These are phyloP conservation scores for Halichoeres trimaculatus DNA, from an alignment of 2,113 vertebrate species.

Conservation along the genomic window DNA sequence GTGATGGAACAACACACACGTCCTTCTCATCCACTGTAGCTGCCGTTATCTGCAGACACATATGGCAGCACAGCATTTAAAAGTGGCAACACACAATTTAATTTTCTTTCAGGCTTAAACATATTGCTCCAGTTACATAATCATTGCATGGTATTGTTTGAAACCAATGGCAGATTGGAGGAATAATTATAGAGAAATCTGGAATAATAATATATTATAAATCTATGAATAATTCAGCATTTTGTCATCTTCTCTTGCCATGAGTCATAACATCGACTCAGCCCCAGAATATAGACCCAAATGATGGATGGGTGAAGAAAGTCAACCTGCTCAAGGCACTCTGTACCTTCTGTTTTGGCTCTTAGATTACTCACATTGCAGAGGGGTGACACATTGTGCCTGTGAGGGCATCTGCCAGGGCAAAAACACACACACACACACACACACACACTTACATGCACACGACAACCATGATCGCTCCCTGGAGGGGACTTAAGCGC, in stretches of 20 bases:
- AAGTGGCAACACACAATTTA: conserved; percentile 22
- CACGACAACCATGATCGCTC: conserved; percentile 13
- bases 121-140: conserved; percentile 34
- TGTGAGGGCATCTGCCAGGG: conserved; percentile 17
- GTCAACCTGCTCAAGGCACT: conserved; percentile 41
- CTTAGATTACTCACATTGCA: conserved; percentile 51
- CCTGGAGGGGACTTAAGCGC: conserved; percentile 7
- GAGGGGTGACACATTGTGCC: conserved; percentile 15
- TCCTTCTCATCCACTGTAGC: conserved; percentile 17
- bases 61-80: conserved; percentile 32
- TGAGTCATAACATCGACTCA: conserved; percentile 33
- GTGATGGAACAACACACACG: conserved; percentile 35
- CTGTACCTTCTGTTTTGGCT: conserved; percentile 47
- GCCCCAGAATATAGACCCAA: conserved; percentile 46
- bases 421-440: conserved; percentile 8
- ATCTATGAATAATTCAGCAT: conserved; percentile 44
- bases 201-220: conserved; percentile 46
- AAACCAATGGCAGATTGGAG: conserved; percentile 38
- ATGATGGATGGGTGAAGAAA: conserved; percentile 53
- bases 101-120: conserved; percentile 36
- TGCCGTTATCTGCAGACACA: conserved; percentile 59
- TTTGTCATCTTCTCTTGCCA: conserved; percentile 14
- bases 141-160: conserved; percentile 44
- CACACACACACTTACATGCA: neutral
- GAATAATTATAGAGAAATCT: conserved; percentile 49